These are phyloP conservation scores for Hormaphis cornu DNA, from an alignment of 1,140 invertebrate genomes.

Conservation along the genomic window DNA sequence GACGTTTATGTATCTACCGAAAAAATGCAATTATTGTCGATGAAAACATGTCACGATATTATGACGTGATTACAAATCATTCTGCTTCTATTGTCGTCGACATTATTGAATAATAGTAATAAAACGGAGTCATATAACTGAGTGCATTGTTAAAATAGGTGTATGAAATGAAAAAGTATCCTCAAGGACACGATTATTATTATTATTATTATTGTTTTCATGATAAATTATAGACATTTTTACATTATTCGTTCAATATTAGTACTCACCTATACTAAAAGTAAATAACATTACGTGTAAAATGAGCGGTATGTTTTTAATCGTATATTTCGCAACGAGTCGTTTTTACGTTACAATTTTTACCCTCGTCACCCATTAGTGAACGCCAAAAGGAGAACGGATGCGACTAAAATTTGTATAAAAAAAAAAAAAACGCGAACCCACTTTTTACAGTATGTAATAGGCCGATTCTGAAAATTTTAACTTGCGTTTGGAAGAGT, in stretches of 20 bases:
- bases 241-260: background rate
- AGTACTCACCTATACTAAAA: too few species aligned
- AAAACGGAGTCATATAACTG: too few species aligned
- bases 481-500: too few species aligned
- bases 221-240: background rate
- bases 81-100: too few species aligned
- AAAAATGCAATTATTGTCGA: background rate
- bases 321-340: background rate
- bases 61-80: too few species aligned
- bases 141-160: background rate
- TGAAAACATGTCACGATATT: background rate
- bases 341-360: background rate
- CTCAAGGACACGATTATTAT: constrained; percentile 4
- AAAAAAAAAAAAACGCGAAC: too few species aligned
- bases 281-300: background rate
- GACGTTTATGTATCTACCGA: too few species aligned
- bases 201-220: background rate
- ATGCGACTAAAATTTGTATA: too few species aligned
- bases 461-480: too few species aligned
- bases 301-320: background rate
- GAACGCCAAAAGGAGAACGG: too few species aligned
- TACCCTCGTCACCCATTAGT: background rate
- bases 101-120: too few species aligned
- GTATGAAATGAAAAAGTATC: background rate
- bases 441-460: too few species aligned